Evolutionary conservation across 2,113 vertebrate genomes (phyloP), one percentile per base, ranked within the genome.

Genomic region (Cephalopterus ornatus): DNA sequence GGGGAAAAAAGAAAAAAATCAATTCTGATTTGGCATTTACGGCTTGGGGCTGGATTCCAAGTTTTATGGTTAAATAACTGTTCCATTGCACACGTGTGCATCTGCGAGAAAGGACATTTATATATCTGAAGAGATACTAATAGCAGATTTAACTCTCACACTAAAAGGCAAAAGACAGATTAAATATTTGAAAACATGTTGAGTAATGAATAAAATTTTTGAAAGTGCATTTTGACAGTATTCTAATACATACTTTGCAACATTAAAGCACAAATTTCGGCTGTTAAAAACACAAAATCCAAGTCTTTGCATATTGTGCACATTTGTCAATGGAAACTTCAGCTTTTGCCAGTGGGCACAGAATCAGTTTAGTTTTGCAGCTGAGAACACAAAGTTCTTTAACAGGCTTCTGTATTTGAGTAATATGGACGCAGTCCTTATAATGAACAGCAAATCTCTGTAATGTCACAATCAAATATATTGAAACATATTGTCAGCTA

Each of bases 1-100:
- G 39, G 41, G 58, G 49, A 37, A 27, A 70, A 94, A 78, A 28
- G 88, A 77, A 41, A 53, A 53, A 5, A 63, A 63, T 35, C 46
- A 32, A 68, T 41, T 93, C 56, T 90, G 56, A 93, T 95, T 94
- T 95, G 41, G n/a, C 77, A 83, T 81, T 88, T 84, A 47, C 17
- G 75, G 80, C 42, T 50, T 80, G 39, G n/a, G 37, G 78, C 96
- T 96, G 93, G 73, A 92, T 74, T 93, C 62, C 68, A 76, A 78
- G n/a, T 85, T 97, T 86, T 66, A 79, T 14, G 61, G 84, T 66
- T 52, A 83, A 85, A 41, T 53, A 81, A 78, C 55, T 84, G 58
- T 81, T 89, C 50, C 47, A 61, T 39, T 89, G 72, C 33, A 91
- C 65, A 71, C 4, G 7, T 52, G 39, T 56, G 28, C 58, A 67